Conservation (phyloP, 2,797 vertebrate genomes). For the Hydrolagus colliei region DNA sequence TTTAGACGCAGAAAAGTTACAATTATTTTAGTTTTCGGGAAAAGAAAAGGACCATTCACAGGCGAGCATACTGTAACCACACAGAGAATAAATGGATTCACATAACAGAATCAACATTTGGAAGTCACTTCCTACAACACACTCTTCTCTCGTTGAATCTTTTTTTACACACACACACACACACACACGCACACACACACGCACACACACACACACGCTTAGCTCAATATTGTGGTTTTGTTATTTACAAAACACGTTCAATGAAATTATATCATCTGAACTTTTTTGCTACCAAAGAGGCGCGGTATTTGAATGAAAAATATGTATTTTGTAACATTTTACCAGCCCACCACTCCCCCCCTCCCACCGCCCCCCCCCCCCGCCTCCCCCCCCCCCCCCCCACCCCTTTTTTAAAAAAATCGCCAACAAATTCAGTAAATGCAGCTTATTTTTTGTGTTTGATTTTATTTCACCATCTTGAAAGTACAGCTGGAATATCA, state of each 20-base stretch:
- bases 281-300: background rate
- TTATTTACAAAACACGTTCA: background rate
- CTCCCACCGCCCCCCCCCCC: background rate
- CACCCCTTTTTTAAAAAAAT: too few relatives aligned
- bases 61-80: background rate
- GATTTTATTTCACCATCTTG: background rate
- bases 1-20: background rate
- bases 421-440: background rate
- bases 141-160: background rate
- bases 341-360: background rate
- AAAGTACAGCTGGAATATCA: constrained; percentile 1
- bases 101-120: constrained; percentile 6
- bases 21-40: background rate
- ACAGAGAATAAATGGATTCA: background rate
- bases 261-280: background rate
- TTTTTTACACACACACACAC: background rate
- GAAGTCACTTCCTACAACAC: background rate
- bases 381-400: too few relatives aligned
- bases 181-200: too few relatives aligned
- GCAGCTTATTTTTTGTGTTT: constrained; percentile 25
- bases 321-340: background rate
- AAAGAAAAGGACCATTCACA: too few relatives aligned
- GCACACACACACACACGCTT: too few relatives aligned
- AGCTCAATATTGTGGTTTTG: background rate
- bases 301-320: background rate